Evolutionary conservation across 2,113 vertebrate genomes (phyloP), one percentile per base, ranked within the genome.

Genomic region (Cyanoderma ruficeps): DNA sequence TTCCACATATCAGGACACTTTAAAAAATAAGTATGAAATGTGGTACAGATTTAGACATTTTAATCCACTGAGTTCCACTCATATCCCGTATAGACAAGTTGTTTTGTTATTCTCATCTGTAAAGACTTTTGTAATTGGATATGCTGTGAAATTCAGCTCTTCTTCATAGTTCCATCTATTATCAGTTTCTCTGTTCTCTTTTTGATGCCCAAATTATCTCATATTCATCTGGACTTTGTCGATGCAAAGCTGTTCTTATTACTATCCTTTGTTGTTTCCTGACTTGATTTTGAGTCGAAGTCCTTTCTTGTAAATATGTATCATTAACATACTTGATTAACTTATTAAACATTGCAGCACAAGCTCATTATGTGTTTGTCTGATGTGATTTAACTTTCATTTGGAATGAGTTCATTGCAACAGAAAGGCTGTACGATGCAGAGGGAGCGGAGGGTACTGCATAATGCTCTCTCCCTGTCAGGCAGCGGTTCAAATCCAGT

Each of bases 291-390:
- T 8, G 4, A 96, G 83, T 88, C 85, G 61, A 93, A 96, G 59
- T 92, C 47, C 69, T 85, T 94, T 78, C 85, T 94, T 72, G 84
- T 83, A 94, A 92, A 86, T 94, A 89, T 71, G 52, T 93, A 92
- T 93, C 92, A 93, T 94, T 97, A 96, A 71, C 94, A 96, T 96
- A 80, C 79, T 90, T 94, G 95, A 95, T 95, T 87, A 94, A 96
- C 88, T 96, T 97, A 95, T 93, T 96, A 96, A 97, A 92, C 78
- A 92, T 47, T 57, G 47, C 50, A 91, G 90, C 72, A 90, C 78
- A 93, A 92, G 76, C 92, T 97, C 85, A 80, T 97, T 96, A 95
- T 90, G 64, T 78, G 64, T 92, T 96, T 96, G 85, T 87, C 86
- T 97, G 95, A 86, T 83, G 70, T 92, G 83, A 86, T 97, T 97